Base-by-base conservation (phyloP, 2,113 vertebrate genomes). In the Lota lota region DNA sequence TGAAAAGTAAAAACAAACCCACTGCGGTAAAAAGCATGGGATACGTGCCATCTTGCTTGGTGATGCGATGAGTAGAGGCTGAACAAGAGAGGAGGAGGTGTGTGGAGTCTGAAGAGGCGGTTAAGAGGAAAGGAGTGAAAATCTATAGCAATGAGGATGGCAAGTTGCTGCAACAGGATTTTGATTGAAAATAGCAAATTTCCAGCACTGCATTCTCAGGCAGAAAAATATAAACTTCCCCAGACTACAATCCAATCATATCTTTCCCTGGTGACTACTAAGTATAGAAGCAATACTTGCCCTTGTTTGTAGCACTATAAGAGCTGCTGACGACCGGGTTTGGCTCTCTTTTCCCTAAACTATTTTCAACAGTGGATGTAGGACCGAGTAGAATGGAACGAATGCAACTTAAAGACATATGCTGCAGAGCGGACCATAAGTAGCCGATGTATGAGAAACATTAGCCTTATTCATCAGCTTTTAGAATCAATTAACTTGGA, bases 401-500 rank as follows among this genome's bases (percentile, higher is more conserved):
- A 66, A 74, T 78, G 80, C 80, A 79, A 73, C 53, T 1, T n/a
- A 18, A n/a, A 56, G 66, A 70, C 40, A 64, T 54, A 90, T 47
- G 40, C 40, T 47, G 59, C 75, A 61, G 77, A 80, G 87, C 86
- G 85, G 64, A 81, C 28, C 79, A 75, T 82, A 89, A 84, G 88
- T 87, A 80, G 91, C 90, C 91, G 93, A 92, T 87, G 88, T 93
- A 86, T 56, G 91, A 90, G 88, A 94, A 47, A 47, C 40, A 47
- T 12, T 11, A 47, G 40, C 40, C 12, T 47, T 94, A 94, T 94
- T 94, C 91, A 92, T 93, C 90, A 86, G 93, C 93, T 94, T 97
- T 95, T 93, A 93, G 93, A 96, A 96, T 95, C 93, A 97, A 97
- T 96, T 98, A 97, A 96, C 93, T 93, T 87, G 79, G 89, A 93